These are phyloP conservation scores for Bombus turneri DNA, from an alignment of 1,140 invertebrate genomes.

Conservation along the genomic window DNA sequence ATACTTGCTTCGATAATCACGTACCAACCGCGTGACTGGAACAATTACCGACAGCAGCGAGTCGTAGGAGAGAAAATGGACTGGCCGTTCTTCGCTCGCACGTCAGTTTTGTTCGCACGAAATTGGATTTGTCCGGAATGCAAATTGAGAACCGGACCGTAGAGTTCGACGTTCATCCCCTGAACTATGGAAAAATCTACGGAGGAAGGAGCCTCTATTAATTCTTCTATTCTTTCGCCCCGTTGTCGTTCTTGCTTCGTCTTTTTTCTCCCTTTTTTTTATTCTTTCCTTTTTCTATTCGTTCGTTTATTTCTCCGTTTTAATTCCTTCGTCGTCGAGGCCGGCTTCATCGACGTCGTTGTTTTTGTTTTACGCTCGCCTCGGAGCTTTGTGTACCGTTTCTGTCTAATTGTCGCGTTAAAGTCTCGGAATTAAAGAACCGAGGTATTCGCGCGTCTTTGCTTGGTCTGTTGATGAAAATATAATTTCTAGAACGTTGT, in stretches of 20 bases:
- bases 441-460: not conserved
- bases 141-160: constrained; percentile 64
- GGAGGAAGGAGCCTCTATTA: constrained; percentile 17
- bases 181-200: constrained; percentile 19
- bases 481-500: not conserved
- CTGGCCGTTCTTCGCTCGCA: constrained; percentile 37
- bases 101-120: constrained; percentile 65
- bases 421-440: constrained; percentile 7
- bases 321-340: not conserved
- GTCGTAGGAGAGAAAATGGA: constrained; percentile 55
- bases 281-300: not conserved
- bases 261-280: not conserved
- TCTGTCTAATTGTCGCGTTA: constrained; percentile 17
- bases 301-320: not conserved
- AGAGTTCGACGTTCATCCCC: constrained; percentile 44
- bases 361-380: not conserved
- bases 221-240: constrained; percentile 12
- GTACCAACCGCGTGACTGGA: constrained; percentile 56
- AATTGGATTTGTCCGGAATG: constrained; percentile 74
- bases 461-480: not conserved
- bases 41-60: constrained; percentile 61
- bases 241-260: not conserved
- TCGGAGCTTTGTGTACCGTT: constrained; percentile 10
- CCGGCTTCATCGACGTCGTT: not conserved
- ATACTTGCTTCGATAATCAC: constrained; percentile 60